Percentiles rank a stretch among this genome's conserved stretches.
Conservation (phyloP, 2,888 invertebrate genomes). For the Isoperla grammatica region DNA sequence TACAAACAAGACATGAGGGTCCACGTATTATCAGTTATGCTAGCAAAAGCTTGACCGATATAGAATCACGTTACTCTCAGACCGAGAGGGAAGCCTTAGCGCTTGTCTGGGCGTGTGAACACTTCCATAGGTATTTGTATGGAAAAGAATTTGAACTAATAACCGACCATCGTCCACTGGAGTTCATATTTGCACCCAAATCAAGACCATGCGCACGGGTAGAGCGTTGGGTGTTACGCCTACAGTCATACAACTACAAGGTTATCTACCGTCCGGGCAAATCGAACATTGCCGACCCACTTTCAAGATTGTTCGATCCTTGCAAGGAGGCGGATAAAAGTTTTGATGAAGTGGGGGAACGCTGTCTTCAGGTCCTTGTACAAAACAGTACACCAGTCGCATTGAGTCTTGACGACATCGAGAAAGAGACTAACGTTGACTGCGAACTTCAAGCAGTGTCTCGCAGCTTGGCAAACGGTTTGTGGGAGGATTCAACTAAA, state of each 20-base stretch:
- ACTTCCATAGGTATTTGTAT: constrained; percentile 41
- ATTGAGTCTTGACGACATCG: neutral
- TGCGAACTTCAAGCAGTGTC: neutral
- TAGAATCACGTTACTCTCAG: constrained; percentile 40
- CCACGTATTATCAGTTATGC: constrained; percentile 40
- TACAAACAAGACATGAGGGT: constrained; percentile 33
- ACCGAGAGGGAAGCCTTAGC: constrained; percentile 33
- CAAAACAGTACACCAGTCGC: neutral
- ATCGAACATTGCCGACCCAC: constrained; percentile 36
- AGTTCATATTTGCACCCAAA: constrained; percentile 21
- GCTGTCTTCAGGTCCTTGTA: too few relatives aligned
- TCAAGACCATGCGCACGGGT: constrained; percentile 32
- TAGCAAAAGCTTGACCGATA: constrained; percentile 39
- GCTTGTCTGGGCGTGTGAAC: constrained; percentile 41
- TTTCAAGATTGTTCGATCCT: constrained; percentile 32
- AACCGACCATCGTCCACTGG: constrained; percentile 36
- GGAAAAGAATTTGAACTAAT: constrained; percentile 41
- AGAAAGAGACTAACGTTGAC: neutral
- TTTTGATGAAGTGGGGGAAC: too few relatives aligned
- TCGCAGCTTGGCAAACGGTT: neutral
- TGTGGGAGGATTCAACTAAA: neutral
- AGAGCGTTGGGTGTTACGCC: constrained; percentile 33
- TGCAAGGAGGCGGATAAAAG: too few relatives aligned
- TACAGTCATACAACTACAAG: constrained; percentile 32
- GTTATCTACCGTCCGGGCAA: constrained; percentile 29